phyloP scores from a whole-genome alignment of 2,888 invertebrate genomes.

The Leptinotarsa peninsularis region DNA sequence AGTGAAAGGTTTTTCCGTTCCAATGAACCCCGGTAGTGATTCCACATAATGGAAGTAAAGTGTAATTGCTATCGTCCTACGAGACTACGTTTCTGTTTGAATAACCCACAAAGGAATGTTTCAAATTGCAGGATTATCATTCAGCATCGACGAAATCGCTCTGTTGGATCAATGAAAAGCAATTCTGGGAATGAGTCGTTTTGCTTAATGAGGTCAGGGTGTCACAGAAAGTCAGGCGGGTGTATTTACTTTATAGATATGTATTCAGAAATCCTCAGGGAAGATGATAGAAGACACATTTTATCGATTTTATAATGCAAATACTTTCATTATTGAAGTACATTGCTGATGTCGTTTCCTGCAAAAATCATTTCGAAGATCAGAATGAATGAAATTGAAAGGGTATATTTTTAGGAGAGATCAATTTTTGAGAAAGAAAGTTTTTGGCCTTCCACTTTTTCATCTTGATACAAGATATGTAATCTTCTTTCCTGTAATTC shows the following conservation, averaged over 20 bases:
- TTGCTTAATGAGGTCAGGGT: neutral
- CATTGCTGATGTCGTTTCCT: too few species aligned
- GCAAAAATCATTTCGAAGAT: too few species aligned
- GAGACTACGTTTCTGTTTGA: constrained; percentile 15
- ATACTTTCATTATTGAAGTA: too few species aligned
- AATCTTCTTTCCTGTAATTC: too few species aligned
- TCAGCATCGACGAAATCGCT: neutral
- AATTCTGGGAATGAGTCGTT: constrained; percentile 1
- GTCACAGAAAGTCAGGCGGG: neutral
- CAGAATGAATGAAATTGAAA: too few species aligned
- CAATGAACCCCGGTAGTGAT: constrained; percentile 1
- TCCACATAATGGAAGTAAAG: constrained; percentile 13
- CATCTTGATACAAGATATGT: too few species aligned
- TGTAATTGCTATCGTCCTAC: constrained; percentile 1
- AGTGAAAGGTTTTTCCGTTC: neutral
- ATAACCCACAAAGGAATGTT: constrained; percentile 15
- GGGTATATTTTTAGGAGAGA: too few species aligned
- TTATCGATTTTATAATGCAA: too few species aligned
- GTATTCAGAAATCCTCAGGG: neutral
- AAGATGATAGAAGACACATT: too few species aligned
- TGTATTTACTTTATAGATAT: constrained; percentile 1
- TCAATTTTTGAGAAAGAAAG: too few species aligned
- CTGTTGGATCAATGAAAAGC: constrained; percentile 5
- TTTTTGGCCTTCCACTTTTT: too few species aligned
- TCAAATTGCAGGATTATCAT: neutral